phyloP scores from a whole-genome alignment of 2,797 vertebrate species.

The Halcyon smyrnensis region DNA sequence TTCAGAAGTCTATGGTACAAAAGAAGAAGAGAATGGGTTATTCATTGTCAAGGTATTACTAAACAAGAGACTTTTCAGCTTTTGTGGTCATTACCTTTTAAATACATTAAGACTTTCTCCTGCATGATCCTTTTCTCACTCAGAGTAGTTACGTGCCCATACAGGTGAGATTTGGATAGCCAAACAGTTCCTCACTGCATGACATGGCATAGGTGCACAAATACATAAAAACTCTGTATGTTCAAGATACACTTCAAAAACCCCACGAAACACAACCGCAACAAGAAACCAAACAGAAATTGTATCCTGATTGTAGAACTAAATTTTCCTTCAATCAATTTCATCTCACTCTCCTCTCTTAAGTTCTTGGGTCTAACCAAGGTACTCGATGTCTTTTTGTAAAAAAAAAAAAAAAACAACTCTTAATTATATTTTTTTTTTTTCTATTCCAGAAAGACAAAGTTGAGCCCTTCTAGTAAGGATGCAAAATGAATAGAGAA shows the following conservation, averaged over 20 bases:
- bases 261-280: background rate
- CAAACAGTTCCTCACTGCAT: background rate
- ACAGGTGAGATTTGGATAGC: background rate
- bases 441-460: background rate
- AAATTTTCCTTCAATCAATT: slow-evolving; percentile 56
- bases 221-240: background rate
- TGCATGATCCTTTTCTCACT: background rate
- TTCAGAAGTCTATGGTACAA: background rate
- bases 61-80: background rate
- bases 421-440: background rate
- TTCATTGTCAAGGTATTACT: background rate
- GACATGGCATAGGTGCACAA: background rate
- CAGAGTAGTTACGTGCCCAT: background rate
- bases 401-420: background rate
- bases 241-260: background rate
- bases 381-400: background rate
- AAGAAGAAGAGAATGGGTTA: background rate
- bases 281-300: background rate
- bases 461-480: background rate
- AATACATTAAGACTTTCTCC: background rate
- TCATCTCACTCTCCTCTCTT: background rate
- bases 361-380: background rate
- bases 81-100: background rate
- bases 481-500: background rate
- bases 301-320: slow-evolving; percentile 32